Evolutionary conservation across 2,797 vertebrate species (phyloP), one percentile per base, ranked within the genome.

Genomic region (Lutjanus argentimaculatus): DNA sequence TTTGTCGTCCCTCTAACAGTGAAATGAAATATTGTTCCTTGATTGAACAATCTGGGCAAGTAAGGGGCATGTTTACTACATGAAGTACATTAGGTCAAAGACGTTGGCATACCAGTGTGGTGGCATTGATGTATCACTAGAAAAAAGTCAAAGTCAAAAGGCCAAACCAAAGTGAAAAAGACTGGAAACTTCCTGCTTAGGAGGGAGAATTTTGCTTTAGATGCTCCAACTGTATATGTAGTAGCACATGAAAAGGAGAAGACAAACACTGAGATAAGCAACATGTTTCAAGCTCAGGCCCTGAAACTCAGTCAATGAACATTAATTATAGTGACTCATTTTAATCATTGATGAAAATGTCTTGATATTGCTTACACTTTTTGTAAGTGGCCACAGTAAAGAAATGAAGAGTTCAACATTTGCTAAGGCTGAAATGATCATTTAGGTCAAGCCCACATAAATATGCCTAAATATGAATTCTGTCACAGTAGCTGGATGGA

Each of bases 121-220:
- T n/a, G 48, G 64, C 48, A 59, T 1, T 55, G 42, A 65, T 52
- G 17, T 30, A 77, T 76, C 40, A 48, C 45, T 42, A 9, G 40
- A 74, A 48, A 65, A 63, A 66, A 66, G 56, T 36, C 51, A 65
- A 68, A 62, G 46, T 56, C 8, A 58, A 67, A 52, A 76, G 17
- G 21, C 5, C 16, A 21, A 48, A 71, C 14, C 6, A 40, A 63
- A 68, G 43, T 17, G 1, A 40, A 53, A 63, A 58, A 53, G 21
- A 59, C 36, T 55, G 6, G 14, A 45, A 17, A 15, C 7, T 48
- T 6, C 43, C 17, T 4, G 13, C 12, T 46, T 55, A 49, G 11
- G 12, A 56, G 10, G 3, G 17, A 21, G 7, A 45, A 15, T 21
- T 53, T 4, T 36, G 9, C 16, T 64, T 43, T 68, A 57, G 43